A percentile compares a stretch with the other conserved stretches of the same genome.
These are phyloP conservation scores for Neocrepidodera transversa DNA, from an alignment of 2,888 invertebrate species.

Conservation along the genomic window DNA sequence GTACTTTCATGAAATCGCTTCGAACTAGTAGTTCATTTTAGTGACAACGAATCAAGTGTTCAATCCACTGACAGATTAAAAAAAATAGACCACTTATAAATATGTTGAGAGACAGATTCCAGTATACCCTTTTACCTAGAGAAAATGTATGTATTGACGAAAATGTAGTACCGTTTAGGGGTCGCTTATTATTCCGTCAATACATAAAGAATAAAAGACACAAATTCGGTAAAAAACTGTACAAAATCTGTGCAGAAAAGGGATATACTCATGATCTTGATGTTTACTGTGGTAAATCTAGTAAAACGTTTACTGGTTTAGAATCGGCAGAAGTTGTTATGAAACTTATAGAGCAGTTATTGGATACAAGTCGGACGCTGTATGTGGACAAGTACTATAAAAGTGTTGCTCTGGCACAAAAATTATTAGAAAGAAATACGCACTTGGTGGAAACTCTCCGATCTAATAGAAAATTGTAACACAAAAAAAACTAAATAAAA, in stretches of 20 bases:
- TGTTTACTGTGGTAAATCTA: background rate
- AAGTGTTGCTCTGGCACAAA: background rate
- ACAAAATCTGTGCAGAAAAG: background rate
- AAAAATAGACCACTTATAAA: background rate
- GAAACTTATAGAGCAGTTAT: background rate
- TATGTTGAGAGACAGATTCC: background rate
- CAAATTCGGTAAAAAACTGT: slow-evolving; percentile 1
- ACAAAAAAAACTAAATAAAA: background rate
- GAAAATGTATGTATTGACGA: background rate
- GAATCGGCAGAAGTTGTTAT: background rate
- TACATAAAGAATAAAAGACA: background rate
- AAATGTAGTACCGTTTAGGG: slow-evolving; percentile 2
- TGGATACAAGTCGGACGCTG: background rate
- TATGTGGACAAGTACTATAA: background rate
- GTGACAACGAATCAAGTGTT: background rate
- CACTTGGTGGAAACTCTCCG: background rate
- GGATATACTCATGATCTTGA: background rate
- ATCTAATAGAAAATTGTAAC: background rate
- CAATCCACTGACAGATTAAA: background rate
- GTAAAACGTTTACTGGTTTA: background rate
- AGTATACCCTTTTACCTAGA: background rate
- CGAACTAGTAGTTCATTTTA: too few species aligned
- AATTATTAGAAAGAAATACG: background rate
- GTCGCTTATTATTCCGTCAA: background rate
- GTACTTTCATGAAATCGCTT: too few species aligned